Base-by-base conservation (phyloP, 2,888 invertebrate genomes). In the Drosophila algonquin region DNA sequence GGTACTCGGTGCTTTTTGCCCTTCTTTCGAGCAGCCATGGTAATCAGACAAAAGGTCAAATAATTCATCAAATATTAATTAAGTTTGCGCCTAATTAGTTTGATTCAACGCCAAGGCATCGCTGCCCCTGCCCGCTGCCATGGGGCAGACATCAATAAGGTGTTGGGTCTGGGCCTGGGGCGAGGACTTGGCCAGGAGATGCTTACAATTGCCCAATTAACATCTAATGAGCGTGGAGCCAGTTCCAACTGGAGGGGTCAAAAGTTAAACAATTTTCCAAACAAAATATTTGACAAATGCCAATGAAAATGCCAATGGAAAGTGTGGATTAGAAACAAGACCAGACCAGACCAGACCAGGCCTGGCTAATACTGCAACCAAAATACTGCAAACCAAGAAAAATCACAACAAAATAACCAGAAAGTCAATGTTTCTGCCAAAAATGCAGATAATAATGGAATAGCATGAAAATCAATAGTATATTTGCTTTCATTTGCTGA, bases 11-110 rank as follows among this genome's bases (percentile, higher is more conserved):
- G 14, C 35, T 40, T 21, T 14, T 32, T 32, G 32, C 24, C 27
- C 24, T 32, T 46, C 24, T 61, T 35, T 27, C 24, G 18, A 50
- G 50, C 56, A 40, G 54, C 40, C 57, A 27, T 51, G 44, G 55
- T 45, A 50, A 67, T 48, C 57, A 71, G 53, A 62, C 74, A 70
- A 80, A 78, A 65, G 76, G 52, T 69, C 73, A 79, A 79, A 69
- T 68, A 86, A 72, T 72, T 72, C 72, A 80, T 79, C 48, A 80
- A 86, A 75, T 70, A 77, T 79, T 89, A 84, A 88, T 89, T 87
- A 82, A 86, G 81, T 82, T 79, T 77, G 69, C 80, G 77, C 75
- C 79, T 84, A 88, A 89, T 89, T 89, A 87, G 80, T 76, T 80
- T 70, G 76, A 79, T 71, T 75, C 75, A 74, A 80, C 72, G 69